Evolutionary conservation across 2,888 invertebrate genomes (phyloP).

Genomic region (Plebejus argus): DNA sequence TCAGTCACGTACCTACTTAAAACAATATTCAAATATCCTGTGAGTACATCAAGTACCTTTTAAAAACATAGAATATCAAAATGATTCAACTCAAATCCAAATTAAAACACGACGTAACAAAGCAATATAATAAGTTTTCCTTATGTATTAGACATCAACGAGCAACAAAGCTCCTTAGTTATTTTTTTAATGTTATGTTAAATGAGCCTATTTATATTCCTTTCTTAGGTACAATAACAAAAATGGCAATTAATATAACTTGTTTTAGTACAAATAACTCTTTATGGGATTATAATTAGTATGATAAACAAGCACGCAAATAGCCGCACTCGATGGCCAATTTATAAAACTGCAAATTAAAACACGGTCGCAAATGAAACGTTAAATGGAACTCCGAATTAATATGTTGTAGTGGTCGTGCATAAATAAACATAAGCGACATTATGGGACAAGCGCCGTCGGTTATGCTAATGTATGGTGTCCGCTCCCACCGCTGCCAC

Average conservation of each 20-base stretch:
- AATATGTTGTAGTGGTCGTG: slow-evolving; percentile 42
- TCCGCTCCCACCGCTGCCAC: slow-evolving; percentile 45
- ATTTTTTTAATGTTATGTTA: neutral
- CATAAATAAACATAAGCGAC: slow-evolving; percentile 53
- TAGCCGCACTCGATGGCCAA: neutral
- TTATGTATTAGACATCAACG: slow-evolving; percentile 8
- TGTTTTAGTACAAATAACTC: neutral
- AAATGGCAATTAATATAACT: neutral
- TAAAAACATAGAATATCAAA: no score
- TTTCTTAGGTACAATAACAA: neutral
- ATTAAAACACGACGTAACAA: neutral
- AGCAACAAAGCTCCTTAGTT: neutral
- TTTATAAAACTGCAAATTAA: slow-evolving; percentile 18
- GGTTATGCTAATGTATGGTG: slow-evolving; percentile 61
- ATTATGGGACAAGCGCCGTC: slow-evolving; percentile 51
- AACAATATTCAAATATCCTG: neutral
- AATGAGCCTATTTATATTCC: neutral
- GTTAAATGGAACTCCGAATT: slow-evolving; percentile 38
- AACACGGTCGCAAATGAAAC: slow-evolving; percentile 32
- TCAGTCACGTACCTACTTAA: neutral
- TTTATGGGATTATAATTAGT: neutral
- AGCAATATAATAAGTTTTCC: neutral
- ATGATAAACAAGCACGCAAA: slow-evolving; percentile 7
- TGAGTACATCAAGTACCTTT: no score
- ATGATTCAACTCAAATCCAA: no score